Evolutionary conservation across 2,888 invertebrate species (phyloP).

Genomic region (Drosophila rubida): DNA sequence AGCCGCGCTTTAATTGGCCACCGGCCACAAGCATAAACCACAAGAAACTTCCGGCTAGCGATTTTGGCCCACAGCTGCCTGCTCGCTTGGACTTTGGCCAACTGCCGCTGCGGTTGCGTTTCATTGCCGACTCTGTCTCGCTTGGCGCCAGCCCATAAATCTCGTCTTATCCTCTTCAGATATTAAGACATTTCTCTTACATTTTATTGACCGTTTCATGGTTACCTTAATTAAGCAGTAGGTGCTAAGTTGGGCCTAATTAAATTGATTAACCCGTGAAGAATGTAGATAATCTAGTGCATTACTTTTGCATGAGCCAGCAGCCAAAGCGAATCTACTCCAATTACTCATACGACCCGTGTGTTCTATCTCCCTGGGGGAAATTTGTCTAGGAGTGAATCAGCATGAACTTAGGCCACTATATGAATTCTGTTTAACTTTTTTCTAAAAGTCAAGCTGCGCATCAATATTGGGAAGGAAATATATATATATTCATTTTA

Average conservation of each 20-base stretch:
- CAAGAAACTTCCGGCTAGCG: constrained; percentile 60
- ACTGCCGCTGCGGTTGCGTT: not conserved
- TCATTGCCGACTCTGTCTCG: constrained; percentile 4
- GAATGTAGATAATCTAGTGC: not conserved
- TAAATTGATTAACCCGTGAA: not conserved
- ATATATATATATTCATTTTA: too few species aligned
- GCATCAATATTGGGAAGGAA: too few species aligned
- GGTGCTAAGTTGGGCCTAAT: not conserved
- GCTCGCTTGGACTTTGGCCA: constrained; percentile 47
- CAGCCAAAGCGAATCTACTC: not conserved
- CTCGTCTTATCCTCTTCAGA: not conserved
- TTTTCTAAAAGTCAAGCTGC: not conserved
- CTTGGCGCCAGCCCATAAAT: not conserved
- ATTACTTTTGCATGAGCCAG: not conserved
- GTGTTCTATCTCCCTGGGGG: not conserved
- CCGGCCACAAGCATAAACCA: constrained; percentile 35
- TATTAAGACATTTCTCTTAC: not conserved
- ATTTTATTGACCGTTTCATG: not conserved
- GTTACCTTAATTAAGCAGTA: constrained; percentile 4
- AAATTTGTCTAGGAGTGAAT: not conserved
- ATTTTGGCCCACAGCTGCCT: constrained; percentile 27
- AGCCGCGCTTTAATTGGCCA: constrained; percentile 54
- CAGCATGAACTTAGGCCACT: not conserved
- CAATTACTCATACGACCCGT: not conserved
- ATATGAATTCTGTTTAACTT: not conserved